Evolutionary conservation across 2,888 invertebrate species (phyloP), one percentile per base, ranked within the genome.

Genomic region (Epicampocera succincta): DNA sequence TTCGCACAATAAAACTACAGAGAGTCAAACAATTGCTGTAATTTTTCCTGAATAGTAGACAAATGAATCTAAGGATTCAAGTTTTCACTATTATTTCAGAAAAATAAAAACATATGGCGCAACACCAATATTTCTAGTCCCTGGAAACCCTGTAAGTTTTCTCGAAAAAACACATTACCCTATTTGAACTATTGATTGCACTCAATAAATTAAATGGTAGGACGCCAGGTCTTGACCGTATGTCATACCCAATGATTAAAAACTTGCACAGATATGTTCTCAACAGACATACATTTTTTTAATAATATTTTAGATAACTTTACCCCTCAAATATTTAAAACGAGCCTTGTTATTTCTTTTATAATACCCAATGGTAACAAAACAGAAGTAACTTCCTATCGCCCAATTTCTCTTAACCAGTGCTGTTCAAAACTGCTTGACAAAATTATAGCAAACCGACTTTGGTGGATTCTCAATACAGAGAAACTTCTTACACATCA

Each of bases 371-470:
- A n/a, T n/a, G n/a, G n/a, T n/a, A n/a, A n/a, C n/a, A n/a, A n/a
- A n/a, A n/a, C 82, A 40, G 6, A 12, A 15, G 44, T 54, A 40
- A 60, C 15, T 6, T 78, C 69, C 8, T 82, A 81, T 60, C 46
- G 83, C 44, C 83, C 83, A 25, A 81, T 78, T 15, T 75, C 76
- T 3, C 44, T 82, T 0, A 82, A 81, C 48, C 44, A 40, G 5
- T 54, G 63, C 33, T 12, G 50, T 13, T 29, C 68, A 4, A 66
- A 77, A 63, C 12, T 58, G n/a, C 13, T 65, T 1, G 60, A 81
- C 38, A 76, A 61, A 38, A 77, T 68, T 9, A 66, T 72, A 4
- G 65, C 73, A 9, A 74, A 74, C 50, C 40, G 74, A 46, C 48
- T 73, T 25, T 75, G 65, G 80, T 75, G 80, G 65, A 60, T 72